Base-by-base conservation (phyloP, 2,888 invertebrate species). In the Lasioglossum villosulum region DNA sequence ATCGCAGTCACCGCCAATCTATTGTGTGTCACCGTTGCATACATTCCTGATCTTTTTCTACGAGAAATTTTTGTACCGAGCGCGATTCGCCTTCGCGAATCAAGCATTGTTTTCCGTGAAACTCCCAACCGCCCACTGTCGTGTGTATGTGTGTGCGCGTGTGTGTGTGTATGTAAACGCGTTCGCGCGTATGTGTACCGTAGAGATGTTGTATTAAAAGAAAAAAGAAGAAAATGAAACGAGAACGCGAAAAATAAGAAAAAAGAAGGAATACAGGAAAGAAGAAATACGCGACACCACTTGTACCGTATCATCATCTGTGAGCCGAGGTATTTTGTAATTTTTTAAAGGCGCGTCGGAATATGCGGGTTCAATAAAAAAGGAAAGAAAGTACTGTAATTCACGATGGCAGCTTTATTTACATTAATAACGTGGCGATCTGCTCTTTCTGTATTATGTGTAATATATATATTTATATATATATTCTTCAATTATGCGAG, bases 401-500 rank as follows among this genome's bases (percentile, higher is more conserved):
- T 88, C 85, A 89, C 87, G 86, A 92, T 92, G 90, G 90, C 92
- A 91, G 90, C 90, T 93, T 93, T 93, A 93, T 93, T 93, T 93
- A 93, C 92, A 86, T 75, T 72, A 91, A 88, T 85, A 89, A 84
- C 80, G 89, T 68, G 78, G 77, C 77, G 75, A 85, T 89, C 79
- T 84, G 74, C 76, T 68, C 63, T 80, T 66, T 71, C 27, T 68
- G 42, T 85, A 52, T 78, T 78, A 75, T 42, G 63, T 88, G 56
- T 81, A 78, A 73, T 52, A 72, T 42, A 63, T 79, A 59, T 83
- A 75, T 83, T 72, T 85, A 79, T 81, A 45, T 84, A 56, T 87
- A 75, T 82, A 68, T 45, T n/a, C 34, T 76, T 83, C 80, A 84
- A 83, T 89, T 89, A 88, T 90, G 78, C 85, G 79, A 75, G 48